These are phyloP conservation scores for Apeira syringaria DNA, from an alignment of 2,888 invertebrate species.

Conservation along the genomic window DNA sequence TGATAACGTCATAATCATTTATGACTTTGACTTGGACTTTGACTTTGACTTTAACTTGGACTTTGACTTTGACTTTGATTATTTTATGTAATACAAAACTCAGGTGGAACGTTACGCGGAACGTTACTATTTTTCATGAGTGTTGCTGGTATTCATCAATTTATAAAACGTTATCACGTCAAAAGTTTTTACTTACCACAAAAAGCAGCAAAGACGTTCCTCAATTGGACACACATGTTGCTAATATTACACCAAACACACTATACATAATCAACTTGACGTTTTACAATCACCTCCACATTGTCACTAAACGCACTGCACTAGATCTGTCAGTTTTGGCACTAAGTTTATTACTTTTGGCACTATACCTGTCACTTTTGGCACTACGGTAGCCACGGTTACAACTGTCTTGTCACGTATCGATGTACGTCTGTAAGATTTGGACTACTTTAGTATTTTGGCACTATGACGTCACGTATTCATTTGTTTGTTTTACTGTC, in stretches of 20 bases:
- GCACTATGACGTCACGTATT: not conserved
- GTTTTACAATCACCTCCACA: constrained; percentile 57
- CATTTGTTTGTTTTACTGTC: not conserved
- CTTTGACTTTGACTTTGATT: too few species aligned
- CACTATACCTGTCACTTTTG: constrained; percentile 20
- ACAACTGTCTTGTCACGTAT: not conserved
- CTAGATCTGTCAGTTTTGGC: constrained; percentile 19
- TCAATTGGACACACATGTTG: constrained; percentile 69
- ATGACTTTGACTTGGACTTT: too few species aligned
- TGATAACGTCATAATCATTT: too few species aligned
- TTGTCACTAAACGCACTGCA: constrained; percentile 37
- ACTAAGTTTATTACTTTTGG: constrained; percentile 14
- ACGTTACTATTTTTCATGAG: too few species aligned
- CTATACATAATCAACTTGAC: constrained; percentile 46
- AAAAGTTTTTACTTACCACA: constrained; percentile 61
- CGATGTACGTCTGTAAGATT: too few species aligned
- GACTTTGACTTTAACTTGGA: too few species aligned
- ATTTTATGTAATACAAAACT: too few species aligned
- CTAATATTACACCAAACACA: constrained; percentile 46
- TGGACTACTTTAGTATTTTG: not conserved
- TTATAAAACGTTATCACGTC: too few species aligned
- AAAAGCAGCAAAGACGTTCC: constrained; percentile 48
- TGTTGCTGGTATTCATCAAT: too few species aligned
- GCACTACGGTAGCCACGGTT: constrained; percentile 23
- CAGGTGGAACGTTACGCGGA: too few species aligned